Evolutionary conservation across 2,797 vertebrate genomes (phyloP), one percentile per base, ranked within the genome.

Genomic region (Anguilla anguilla): DNA sequence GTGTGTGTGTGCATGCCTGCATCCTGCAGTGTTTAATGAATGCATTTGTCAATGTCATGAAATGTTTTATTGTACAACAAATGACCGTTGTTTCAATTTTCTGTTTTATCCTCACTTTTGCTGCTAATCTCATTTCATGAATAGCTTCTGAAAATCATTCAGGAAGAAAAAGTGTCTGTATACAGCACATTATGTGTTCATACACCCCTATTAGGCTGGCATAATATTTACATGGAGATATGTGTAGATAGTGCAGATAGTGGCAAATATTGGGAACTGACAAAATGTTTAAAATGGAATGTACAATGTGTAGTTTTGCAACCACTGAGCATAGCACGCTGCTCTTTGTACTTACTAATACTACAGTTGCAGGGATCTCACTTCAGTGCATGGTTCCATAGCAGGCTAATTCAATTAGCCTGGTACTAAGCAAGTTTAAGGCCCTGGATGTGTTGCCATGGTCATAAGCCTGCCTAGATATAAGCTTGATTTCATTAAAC

Each of bases 401-500:
- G 69, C 69, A 72, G 11, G 69, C 28, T 72, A 72, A 72, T 28
- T 72, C 69, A 13, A 15, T 72, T 72, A 72, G 9, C 9, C 69
- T 72, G 28, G 28, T 13, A 28, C 28, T 72, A 11, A 72, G 69
- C 69, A 72, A 2, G 28, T 72, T n/a, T 72, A 72, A 72, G 28
- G 28, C 10, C 69, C 69, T 72, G 69, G 28, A 13, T 49, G 49
- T 49, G 79, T 82, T 46, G 49, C 69, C 28, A 72, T 72, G 69
- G 69, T 31, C 35, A 72, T 72, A 31, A 31, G 69, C 69, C 69
- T 72, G 69, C n/a, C 28, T 72, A 72, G 9, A 72, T 31, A 28
- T 72, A 72, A 72, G 69, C 69, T 72, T 72, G 28, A 11, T 72
- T 72, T 72, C n/a, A 72, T 72, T 28, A 35, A 72, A 72, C 28